Base-by-base conservation (phyloP, 2,797 vertebrate species). In the Aeoliscus strigatus region DNA sequence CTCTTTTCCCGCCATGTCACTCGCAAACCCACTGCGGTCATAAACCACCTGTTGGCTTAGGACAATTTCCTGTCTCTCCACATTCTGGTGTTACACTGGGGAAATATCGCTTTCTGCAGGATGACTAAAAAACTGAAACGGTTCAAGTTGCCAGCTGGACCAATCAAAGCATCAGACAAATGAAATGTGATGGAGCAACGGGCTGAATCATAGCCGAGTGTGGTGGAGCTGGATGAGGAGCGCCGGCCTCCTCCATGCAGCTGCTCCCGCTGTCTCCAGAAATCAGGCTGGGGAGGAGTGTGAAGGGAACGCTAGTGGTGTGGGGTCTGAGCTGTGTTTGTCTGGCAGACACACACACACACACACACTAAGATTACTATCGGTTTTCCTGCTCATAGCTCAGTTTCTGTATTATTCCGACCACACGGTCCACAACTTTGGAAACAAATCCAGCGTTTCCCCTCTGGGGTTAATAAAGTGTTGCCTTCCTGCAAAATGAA, bases 221-320 rank as follows among this genome's bases (percentile, higher is more conserved):
- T 49, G 66, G 41, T 50, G 49, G 57, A 48, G 51, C 59, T 16
- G 21, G 70, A 66, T 52, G 65, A 65, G 51, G 49, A 34, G 47
- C 50, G 48, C 59, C 69, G 70, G 60, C 65, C 60, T 63, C 47
- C 45, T 68, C 56, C 57, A 55, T 59, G 65, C 84, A 87, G 83
- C 84, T 86, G 79, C 72, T 75, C 53, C 61, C 60, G 49, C 56
- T 70, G 66, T 70, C 78, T 82, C 61, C 51, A 69, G 70, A 77
- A 70, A 73, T 75, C 66, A 65, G 54, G 47, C 71, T 69, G n/a
- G 63, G 72, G 62, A 67, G 64, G 73, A 73, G 72, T 68, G 39
- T 44, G 53, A 56, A 54, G 51, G 59, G 75, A 65, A 69, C 55
- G 60, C 51, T 35, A 44, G 64, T 27, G 66, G 60, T 64, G 64